These are phyloP conservation scores for Leptoclinus maculatus DNA, from an alignment of 2,797 vertebrate genomes.

Conservation along the genomic window DNA sequence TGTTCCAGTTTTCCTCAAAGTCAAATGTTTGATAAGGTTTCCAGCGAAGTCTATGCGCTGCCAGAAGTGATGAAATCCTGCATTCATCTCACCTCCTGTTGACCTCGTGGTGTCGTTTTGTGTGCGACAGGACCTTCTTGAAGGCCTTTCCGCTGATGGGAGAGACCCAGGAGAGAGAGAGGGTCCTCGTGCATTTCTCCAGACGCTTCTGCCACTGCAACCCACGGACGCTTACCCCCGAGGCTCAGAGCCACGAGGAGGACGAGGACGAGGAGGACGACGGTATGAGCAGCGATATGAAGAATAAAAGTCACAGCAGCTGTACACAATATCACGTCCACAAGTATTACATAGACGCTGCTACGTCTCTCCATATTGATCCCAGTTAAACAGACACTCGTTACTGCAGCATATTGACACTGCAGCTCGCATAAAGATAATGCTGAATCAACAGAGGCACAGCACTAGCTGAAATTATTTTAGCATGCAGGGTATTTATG, in stretches of 20 bases:
- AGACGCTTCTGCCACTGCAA: constrained; percentile 94
- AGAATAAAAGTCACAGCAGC: neutral
- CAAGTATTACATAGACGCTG: neutral
- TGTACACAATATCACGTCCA: neutral
- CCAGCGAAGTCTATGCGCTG: neutral
- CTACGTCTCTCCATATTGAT: neutral
- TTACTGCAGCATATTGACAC: neutral
- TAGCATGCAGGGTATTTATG: neutral
- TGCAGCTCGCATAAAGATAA: neutral
- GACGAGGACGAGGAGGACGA: neutral
- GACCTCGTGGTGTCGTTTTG: constrained; percentile 21
- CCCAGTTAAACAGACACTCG: neutral
- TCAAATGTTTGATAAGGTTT: constrained; percentile 11
- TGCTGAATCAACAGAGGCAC: neutral
- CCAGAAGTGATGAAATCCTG: constrained; percentile 1
- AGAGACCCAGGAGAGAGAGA: constrained; percentile 96
- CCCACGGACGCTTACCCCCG: constrained; percentile 88
- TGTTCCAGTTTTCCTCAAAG: neutral
- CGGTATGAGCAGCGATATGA: constrained; percentile 16
- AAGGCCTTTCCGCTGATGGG: constrained; percentile 97
- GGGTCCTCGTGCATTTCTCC: constrained; percentile 95
- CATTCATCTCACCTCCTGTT: constrained; percentile 26
- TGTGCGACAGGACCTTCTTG: constrained; percentile 88
- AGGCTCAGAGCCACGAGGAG: constrained; percentile 82
- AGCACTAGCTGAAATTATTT: neutral